Evolutionary conservation across 2,113 vertebrate species (phyloP).

Genomic region (Meleagris gallopavo): DNA sequence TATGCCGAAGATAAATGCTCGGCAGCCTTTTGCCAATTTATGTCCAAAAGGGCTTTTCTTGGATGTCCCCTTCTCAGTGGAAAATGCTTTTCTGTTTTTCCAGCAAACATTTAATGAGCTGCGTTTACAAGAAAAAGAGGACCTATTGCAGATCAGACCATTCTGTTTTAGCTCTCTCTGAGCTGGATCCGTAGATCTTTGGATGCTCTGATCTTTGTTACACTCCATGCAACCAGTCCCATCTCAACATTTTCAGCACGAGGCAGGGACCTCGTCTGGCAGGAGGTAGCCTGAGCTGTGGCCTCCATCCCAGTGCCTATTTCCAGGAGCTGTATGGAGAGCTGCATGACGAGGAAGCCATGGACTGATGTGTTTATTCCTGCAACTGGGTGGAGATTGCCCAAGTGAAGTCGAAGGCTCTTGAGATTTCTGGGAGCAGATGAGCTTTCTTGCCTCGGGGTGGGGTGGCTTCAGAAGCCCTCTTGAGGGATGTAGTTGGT

Average conservation of each 20-base stretch:
- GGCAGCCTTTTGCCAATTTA: constrained; percentile 68
- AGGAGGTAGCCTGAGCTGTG: neutral
- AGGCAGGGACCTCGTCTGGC: neutral
- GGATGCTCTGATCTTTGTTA: neutral
- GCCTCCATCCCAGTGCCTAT: neutral
- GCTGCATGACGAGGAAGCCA: neutral
- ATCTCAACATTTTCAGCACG: neutral
- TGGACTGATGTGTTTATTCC: neutral
- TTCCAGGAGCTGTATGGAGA: neutral
- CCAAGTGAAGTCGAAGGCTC: neutral
- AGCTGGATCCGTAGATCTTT: neutral
- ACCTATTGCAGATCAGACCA: constrained; percentile 23
- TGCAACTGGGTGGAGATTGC: rapidly evolving
- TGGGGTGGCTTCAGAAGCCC: neutral
- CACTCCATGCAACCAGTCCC: rapidly evolving
- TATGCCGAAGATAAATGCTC: constrained; percentile 78
- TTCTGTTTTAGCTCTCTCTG: neutral
- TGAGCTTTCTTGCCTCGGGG: neutral
- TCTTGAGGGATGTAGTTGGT: neutral
- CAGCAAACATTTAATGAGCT: constrained; percentile 70
- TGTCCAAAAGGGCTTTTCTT: constrained; percentile 77
- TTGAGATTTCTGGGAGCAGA: neutral
- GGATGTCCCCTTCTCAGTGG: constrained; percentile 65
- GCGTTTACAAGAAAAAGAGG: constrained; percentile 53
- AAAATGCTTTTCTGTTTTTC: constrained; percentile 79